These are phyloP conservation scores for Myiotriccus ornatus DNA, from an alignment of 2,797 vertebrate species.

Conservation along the genomic window DNA sequence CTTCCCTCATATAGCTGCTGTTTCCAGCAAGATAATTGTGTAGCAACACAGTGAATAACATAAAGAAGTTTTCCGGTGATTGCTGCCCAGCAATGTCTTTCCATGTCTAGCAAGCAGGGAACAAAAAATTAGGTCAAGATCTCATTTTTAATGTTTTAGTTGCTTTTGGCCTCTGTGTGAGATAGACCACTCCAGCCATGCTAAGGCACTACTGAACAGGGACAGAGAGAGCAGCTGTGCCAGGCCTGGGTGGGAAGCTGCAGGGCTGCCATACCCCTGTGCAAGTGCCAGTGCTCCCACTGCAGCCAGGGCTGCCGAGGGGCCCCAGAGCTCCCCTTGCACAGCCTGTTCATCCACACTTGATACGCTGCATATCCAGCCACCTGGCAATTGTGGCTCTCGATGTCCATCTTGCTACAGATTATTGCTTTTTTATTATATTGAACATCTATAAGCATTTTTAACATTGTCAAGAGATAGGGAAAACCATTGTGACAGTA, in stretches of 20 bases:
- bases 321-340: background rate
- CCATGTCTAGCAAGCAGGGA: background rate
- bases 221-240: background rate
- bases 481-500: rapidly evolving
- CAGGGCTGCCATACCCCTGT: rapidly evolving
- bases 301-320: background rate
- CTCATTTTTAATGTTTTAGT: background rate
- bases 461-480: background rate
- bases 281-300: background rate
- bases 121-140: background rate
- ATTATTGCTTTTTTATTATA: background rate
- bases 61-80: background rate
- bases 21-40: background rate
- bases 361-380: background rate
- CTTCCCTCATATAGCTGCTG: background rate
- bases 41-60: background rate
- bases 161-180: background rate
- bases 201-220: background rate
- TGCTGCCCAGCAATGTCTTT: background rate
- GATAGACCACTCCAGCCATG: background rate
- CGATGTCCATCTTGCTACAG: background rate
- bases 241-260: background rate
- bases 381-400: background rate
- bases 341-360: background rate
- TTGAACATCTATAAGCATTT: background rate